Evolutionary conservation across 2,113 vertebrate species (phyloP).

Genomic region (Maccullochella peelii): DNA sequence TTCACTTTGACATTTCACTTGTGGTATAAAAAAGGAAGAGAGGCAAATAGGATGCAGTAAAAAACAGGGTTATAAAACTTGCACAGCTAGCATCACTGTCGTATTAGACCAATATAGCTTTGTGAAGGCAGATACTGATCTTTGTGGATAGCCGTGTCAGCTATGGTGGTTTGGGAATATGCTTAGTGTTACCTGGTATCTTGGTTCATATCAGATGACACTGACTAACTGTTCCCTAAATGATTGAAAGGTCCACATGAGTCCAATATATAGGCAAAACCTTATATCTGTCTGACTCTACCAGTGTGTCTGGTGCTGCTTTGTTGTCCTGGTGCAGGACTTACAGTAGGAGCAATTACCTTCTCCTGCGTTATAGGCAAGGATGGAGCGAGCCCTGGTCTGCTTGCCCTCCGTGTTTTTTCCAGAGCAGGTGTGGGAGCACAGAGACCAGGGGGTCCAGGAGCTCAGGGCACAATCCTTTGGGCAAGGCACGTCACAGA

Average conservation of each 20-base stretch:
- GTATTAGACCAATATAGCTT: neutral
- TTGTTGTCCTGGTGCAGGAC: neutral
- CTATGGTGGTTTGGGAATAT: neutral
- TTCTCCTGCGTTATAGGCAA: conserved; percentile 92
- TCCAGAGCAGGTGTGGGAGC: conserved; percentile 97
- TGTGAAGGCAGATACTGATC: neutral
- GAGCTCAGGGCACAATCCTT: conserved; percentile 94
- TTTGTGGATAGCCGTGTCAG: neutral
- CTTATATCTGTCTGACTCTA: neutral
- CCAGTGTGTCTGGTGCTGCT: neutral
- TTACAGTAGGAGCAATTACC: conserved; percentile 80
- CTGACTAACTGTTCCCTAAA: neutral
- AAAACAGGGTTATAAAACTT: neutral
- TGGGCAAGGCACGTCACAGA: conserved; percentile 92
- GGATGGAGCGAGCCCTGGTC: conserved; percentile 90
- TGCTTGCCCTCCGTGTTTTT: conserved; percentile 97
- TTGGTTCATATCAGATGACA: neutral
- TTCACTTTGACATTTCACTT: conserved; percentile 20
- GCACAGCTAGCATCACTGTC: neutral
- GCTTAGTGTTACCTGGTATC: neutral
- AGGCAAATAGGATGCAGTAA: neutral
- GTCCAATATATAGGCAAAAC: neutral
- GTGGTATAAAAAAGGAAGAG: neutral
- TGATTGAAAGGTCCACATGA: neutral
- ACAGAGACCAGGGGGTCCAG: conserved; percentile 94